Percentiles rank a stretch among this genome's conserved stretches.
Conservation (phyloP, 2,113 vertebrate genomes). For the Junco hyemalis region DNA sequence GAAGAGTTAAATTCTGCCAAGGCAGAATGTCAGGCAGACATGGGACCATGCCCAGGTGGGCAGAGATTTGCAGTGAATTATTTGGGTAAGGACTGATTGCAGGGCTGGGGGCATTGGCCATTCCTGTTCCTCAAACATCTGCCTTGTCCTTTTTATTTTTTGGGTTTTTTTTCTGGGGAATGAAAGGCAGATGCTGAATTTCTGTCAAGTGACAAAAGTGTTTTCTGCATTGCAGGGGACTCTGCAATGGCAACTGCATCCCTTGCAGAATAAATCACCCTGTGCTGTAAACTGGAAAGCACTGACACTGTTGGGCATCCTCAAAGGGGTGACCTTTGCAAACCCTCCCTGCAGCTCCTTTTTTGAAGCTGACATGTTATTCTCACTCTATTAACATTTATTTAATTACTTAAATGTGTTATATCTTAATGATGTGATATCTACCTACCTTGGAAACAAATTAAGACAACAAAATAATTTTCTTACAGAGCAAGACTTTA, state of each 20-base stretch:
- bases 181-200: not conserved
- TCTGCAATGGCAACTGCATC: not conserved
- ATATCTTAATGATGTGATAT: not conserved
- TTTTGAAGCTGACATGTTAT: not conserved
- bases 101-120: fast-evolving
- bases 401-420: conserved; percentile 8
- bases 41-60: fast-evolving
- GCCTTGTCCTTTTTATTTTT: not conserved
- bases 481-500: not conserved
- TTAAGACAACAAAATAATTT: not conserved
- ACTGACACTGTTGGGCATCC: not conserved
- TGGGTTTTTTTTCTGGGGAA: not conserved
- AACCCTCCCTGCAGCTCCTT: not conserved
- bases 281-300: not conserved
- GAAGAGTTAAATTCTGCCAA: not conserved
- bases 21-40: not conserved
- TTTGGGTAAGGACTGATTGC: not conserved
- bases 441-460: not conserved
- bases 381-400: not conserved
- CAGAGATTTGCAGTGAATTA: not conserved
- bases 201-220: not conserved
- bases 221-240: not conserved
- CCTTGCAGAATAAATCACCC: not conserved
- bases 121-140: not conserved
- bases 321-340: not conserved